Base-by-base conservation (phyloP, 1,140 invertebrate genomes). In the Eciton burchellii region DNA sequence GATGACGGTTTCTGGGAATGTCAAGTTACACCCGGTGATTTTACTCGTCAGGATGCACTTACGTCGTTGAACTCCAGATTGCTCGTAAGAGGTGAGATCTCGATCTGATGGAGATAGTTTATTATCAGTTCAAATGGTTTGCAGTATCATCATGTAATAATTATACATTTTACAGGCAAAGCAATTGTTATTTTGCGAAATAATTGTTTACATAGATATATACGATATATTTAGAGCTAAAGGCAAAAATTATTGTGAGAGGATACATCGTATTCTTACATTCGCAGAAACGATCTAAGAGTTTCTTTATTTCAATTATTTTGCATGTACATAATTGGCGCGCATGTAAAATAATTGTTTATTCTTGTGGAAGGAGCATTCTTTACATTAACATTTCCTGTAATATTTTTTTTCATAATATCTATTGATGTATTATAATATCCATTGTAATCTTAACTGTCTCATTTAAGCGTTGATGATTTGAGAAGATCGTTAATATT, bases 1-100 rank as follows among this genome's bases (percentile, higher is more conserved):
- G 98, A 98, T 91, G 98, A 98, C 91, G 98, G 97, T 0, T 95
- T 96, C 73, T 99, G 98, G 98, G 97, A 98, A 94, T 98, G 98
- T 91, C 98, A 98, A 92, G 97, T 98, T 66, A 98, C 97, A 1
- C 97, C 97, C 35, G 98, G 97, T 81, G 91, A 94, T 82, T 92
- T 93, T 29, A 92, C 90, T 11, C 81, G 89, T 12, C 93, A 94
- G 81, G 97, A 98, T 92, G 97, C 97, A 1, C 95, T 98, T 59
- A 97, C 97, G 1, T 98, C 97, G 89, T 95, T 95, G 65, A 96
- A 97, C 3, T 96, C 97, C 21, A 95, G 96, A 65, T 93, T 99
- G 16, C 96, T 98, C 66, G 97, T 99, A 21, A 94, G 97, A 95
- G 97, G 97, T 97, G 94, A 95, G 74, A 21, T 35, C 8, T 3